Conservation (phyloP, 2,888 invertebrate species). For the Tinea pellionella region DNA sequence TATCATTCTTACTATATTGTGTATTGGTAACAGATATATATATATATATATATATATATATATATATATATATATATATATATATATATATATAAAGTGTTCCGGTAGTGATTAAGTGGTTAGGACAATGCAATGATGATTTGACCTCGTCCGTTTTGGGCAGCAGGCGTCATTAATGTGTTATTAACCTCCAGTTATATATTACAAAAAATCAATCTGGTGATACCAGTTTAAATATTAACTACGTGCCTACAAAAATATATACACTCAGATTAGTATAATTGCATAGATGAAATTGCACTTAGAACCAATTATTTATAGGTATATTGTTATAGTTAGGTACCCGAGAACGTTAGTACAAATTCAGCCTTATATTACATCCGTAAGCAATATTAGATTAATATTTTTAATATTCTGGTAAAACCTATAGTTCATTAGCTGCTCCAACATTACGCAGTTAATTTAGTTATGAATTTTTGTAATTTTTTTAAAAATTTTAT, state of each 20-base stretch:
- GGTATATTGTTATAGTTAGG: neutral
- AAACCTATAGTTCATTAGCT: neutral
- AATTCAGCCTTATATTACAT: neutral
- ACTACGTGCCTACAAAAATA: neutral
- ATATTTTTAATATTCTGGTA: neutral
- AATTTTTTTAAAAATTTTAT: neutral
- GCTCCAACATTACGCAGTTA: neutral
- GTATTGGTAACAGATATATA: neutral
- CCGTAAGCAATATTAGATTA: neutral
- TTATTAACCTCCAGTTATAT: neutral
- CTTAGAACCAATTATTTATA: conserved; percentile 3
- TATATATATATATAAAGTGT: neutral
- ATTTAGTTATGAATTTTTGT: neutral
- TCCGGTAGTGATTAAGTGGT: neutral
- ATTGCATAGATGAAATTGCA: too few relatives aligned
- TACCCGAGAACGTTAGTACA: neutral
- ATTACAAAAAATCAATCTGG: neutral
- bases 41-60: too few relatives aligned
- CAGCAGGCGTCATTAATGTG: neutral
- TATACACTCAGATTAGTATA: neutral
- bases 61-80: too few relatives aligned
- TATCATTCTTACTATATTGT: neutral
- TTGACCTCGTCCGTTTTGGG: neutral
- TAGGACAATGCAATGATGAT: neutral
- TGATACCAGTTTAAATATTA: conserved; percentile 1